A percentile compares a stretch with the other conserved stretches of the same genome.
These are phyloP conservation scores for Zaprionus inermis DNA, from an alignment of 1,140 invertebrate species.

Conservation along the genomic window DNA sequence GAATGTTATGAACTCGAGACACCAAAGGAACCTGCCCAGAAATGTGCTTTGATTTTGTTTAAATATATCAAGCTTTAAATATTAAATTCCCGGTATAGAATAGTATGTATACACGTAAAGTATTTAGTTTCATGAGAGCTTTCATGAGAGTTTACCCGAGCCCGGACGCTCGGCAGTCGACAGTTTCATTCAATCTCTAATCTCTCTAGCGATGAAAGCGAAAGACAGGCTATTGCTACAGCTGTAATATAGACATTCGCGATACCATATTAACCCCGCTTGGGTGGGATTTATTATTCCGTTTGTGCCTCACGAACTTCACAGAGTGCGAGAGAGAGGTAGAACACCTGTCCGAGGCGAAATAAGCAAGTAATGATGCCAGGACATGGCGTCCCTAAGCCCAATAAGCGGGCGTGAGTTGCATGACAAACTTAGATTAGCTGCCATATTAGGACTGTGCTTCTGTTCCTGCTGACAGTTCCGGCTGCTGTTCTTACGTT, in stretches of 20 bases:
- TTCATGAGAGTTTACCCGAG: constrained; percentile 6
- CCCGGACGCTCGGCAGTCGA: background rate
- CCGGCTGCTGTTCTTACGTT: constrained; percentile 3
- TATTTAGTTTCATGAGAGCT: constrained; percentile 17
- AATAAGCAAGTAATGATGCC: constrained; percentile 2
- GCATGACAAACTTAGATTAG: constrained; percentile 41
- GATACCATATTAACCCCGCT: background rate
- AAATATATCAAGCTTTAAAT: background rate
- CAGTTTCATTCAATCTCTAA: constrained; percentile 39
- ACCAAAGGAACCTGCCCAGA: background rate
- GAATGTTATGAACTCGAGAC: too few relatives aligned
- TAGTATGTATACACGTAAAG: background rate
- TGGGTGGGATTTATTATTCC: constrained; percentile 30
- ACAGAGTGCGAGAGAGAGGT: constrained; percentile 1
- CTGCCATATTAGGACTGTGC: background rate
- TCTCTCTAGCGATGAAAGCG: background rate
- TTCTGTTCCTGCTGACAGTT: background rate
- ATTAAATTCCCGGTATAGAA: background rate
- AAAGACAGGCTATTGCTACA: constrained; percentile 9
- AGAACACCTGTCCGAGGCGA: constrained; percentile 25
- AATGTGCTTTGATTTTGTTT: background rate
- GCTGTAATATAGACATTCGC: constrained; percentile 3
- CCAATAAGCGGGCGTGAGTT: constrained; percentile 35
- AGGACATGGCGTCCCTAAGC: constrained; percentile 29
- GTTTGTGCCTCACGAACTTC: constrained; percentile 10